Evolutionary conservation across 2,797 vertebrate genomes (phyloP).

Genomic region (Rallus crepitans): DNA sequence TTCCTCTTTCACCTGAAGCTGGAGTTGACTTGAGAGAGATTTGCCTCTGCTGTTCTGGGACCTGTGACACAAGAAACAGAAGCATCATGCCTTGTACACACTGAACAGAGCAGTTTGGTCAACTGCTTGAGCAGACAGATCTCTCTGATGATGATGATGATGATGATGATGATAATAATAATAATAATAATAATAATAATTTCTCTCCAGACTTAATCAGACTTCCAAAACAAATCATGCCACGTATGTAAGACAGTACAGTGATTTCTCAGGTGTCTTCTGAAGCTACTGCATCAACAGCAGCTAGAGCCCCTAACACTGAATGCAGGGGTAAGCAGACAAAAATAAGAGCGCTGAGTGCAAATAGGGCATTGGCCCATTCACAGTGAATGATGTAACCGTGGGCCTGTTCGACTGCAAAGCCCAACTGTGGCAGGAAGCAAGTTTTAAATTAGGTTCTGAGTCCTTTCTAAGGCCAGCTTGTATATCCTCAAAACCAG

Average conservation of each 20-base stretch:
- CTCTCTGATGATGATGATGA: too few species aligned
- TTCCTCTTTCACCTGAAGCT: constrained; percentile 92
- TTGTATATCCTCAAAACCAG: not conserved
- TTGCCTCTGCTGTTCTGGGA: constrained; percentile 94
- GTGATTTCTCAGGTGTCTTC: not conserved
- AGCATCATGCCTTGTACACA: not conserved
- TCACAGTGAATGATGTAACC: not conserved
- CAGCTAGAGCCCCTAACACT: not conserved
- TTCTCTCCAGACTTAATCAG: not conserved
- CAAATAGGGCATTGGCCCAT: not conserved
- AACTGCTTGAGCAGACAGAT: not conserved
- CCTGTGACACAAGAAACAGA: constrained; percentile 75
- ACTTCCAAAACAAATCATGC: not conserved
- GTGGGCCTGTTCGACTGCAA: not conserved
- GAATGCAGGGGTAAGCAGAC: not conserved
- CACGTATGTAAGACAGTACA: not conserved
- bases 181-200: not conserved
- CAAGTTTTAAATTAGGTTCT: not conserved
- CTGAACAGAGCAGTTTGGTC: fast-evolving
- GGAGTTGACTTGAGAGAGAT: constrained; percentile 93
- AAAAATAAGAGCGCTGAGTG: not conserved
- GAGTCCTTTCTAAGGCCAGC: not conserved
- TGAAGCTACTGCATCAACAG: not conserved
- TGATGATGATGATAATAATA: too few species aligned
- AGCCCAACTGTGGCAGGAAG: not conserved